Evolutionary conservation across 1,140 invertebrate genomes (phyloP), one percentile per base, ranked within the genome.

Genomic region (Epicauta chinensis): DNA sequence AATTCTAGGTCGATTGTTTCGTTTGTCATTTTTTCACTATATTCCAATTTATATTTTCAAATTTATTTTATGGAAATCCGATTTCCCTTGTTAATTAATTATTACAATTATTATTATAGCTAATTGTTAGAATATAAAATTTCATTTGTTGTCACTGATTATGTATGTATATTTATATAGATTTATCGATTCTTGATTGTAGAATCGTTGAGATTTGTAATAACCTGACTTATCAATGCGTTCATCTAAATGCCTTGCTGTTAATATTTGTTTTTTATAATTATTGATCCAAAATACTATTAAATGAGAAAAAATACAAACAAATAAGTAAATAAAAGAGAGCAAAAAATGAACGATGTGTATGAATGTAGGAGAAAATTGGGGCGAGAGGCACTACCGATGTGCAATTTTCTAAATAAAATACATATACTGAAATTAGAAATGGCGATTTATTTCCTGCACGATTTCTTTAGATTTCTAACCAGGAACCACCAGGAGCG

Each of bases 361-460:
- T 55, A 50, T 57, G 49, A 48, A 58, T 58, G 56, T 58, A 53
- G 53, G 51, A 41, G 29, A 34, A 34, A 9, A 37, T 40, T 54
- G 52, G 46, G 43, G 36, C 38, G 58, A 54, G 46, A 49, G 51
- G 55, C 58, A 60, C 55, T 50, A 44, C 52, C 45, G 39, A 55
- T 55, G 58, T 60, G 58, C 58, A 53, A 47, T 57, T 60, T 60
- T 60, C 51, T 60, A 60, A 57, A 60, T 56, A 53, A 60, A 60
- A 58, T 50, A 54, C 23, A 37, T 50, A 55, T 49, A 58, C 32
- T 23, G 23, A 23, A 23, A 23, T 3, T 23, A 7, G 23, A 23
- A 23, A 1, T 23, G 23, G 4, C n/a, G n/a, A n/a, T n/a, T n/a
- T n/a, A n/a, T 1, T 23, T 23, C 23, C 4, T 23, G 4, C 23